phyloP scores from a whole-genome alignment of 2,888 invertebrate genomes.

The Andrena minutula region DNA sequence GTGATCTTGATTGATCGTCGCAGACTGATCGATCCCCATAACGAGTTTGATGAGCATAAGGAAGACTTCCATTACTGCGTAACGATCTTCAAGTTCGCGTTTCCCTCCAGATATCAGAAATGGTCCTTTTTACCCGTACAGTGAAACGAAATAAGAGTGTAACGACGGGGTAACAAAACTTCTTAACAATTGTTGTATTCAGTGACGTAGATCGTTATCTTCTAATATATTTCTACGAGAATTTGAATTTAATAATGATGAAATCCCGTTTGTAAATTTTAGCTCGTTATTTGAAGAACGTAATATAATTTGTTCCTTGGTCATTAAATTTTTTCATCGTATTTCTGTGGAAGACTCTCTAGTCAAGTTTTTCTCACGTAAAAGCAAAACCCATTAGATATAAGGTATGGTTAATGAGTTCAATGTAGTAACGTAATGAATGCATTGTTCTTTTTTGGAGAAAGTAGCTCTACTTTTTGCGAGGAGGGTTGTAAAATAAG shows the following conservation, averaged over 20 bases:
- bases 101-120: background rate
- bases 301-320: background rate
- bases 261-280: background rate
- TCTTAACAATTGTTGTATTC: background rate
- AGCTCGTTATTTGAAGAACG: background rate
- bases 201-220: background rate
- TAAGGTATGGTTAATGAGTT: slow-evolving; percentile 9
- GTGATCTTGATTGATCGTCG: slow-evolving; percentile 72
- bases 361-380: background rate
- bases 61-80: slow-evolving; percentile 37
- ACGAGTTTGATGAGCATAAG: slow-evolving; percentile 54
- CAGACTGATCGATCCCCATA: slow-evolving; percentile 65
- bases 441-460: background rate
- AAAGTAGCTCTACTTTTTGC: too few species aligned
- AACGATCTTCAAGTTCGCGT: slow-evolving; percentile 21
- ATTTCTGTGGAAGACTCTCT: background rate
- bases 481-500: too few species aligned
- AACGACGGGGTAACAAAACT: background rate
- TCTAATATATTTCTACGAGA: background rate
- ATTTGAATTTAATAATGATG: background rate
- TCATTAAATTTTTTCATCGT: background rate
- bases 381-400: background rate
- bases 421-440: background rate
- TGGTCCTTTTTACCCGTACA: background rate
- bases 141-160: background rate